Evolutionary conservation across 2,113 vertebrate species (phyloP), one percentile per base, ranked within the genome.

Genomic region (Rutilus rutilus): DNA sequence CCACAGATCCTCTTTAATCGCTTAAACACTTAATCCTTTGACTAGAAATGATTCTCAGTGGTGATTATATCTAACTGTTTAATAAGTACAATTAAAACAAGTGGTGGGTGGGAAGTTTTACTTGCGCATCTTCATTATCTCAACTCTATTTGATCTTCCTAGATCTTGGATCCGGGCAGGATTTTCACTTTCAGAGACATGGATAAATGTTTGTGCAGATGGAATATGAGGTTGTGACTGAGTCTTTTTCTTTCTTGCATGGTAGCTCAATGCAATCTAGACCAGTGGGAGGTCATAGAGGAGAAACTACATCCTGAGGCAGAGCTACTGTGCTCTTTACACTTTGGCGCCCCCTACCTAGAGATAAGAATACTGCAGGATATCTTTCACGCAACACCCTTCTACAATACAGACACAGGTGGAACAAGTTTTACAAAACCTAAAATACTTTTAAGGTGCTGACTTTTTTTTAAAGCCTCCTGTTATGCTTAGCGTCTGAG

Each of bases 271-370:
- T 95, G 93, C 45, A 91, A 87, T 47, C 33, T 87, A 6, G 78
- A 39, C 30, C 93, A 95, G 88, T 67, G 83, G 21, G 79, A 64
- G 6, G 88, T 90, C n/a, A 85, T 94, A 67, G 64, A 73, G 19
- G 45, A 88, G 1, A 42, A 84, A 7, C 91, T 94, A 54, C 81
- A 88, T n/a, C 89, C 92, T 25, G 89, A 92, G 59, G 90, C 87
- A 0, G 88, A 91, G 50, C 59, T 94, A 50, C 50, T 84, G 9
- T 94, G 95, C 65, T 89, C 88, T 0, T 85, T 94, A 75, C 87
- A 92, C 79, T 95, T 93, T 87, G 92, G 89, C 79, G 85, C 92
- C 79, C 89, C 89, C 91, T 91, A 81, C 80, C 85, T 82, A n/a
- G 86, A 88, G 4, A n/a, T 80, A 27, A 57, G n/a, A 1, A 64